A percentile compares a stretch with the other conserved stretches of the same genome.
Evolutionary conservation across 2,888 invertebrate genomes (phyloP).

Genomic region (Rotaria sp.): DNA sequence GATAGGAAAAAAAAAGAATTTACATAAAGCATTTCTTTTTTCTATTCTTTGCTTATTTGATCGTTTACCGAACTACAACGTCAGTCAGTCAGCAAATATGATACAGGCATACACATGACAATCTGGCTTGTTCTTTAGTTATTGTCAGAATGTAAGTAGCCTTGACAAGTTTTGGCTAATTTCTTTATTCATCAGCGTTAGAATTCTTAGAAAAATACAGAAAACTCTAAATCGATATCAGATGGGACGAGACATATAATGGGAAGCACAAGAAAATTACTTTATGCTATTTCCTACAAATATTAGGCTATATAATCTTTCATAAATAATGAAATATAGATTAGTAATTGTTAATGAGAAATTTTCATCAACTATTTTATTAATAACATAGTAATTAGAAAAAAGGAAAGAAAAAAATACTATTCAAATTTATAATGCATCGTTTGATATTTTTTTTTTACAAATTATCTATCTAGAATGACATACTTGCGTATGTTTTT

Average conservation of each 20-base stretch:
- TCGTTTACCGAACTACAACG: background rate
- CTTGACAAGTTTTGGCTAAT: background rate
- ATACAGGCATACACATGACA: conserved; percentile 6
- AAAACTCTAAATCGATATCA: background rate
- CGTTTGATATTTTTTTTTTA: no score
- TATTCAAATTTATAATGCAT: background rate
- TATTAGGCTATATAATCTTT: background rate
- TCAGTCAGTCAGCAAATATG: conserved; percentile 8
- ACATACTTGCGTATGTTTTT: background rate
- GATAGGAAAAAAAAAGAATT: background rate
- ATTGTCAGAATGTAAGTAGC: background rate
- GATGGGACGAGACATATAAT: background rate
- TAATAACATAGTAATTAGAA: background rate
- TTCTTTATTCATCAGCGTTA: background rate
- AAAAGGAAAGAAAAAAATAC: background rate
- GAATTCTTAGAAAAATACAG: background rate
- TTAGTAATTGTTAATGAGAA: background rate
- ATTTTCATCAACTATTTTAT: background rate
- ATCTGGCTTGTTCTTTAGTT: background rate
- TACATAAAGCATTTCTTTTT: background rate
- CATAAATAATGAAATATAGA: background rate
- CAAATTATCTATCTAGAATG: background rate
- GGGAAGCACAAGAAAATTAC: background rate
- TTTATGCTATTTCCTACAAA: background rate
- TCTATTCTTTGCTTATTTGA: background rate